A percentile compares a stretch with the other conserved stretches of the same genome.
Evolutionary conservation across 2,113 vertebrate genomes (phyloP).

Genomic region (Alligator sinensis): DNA sequence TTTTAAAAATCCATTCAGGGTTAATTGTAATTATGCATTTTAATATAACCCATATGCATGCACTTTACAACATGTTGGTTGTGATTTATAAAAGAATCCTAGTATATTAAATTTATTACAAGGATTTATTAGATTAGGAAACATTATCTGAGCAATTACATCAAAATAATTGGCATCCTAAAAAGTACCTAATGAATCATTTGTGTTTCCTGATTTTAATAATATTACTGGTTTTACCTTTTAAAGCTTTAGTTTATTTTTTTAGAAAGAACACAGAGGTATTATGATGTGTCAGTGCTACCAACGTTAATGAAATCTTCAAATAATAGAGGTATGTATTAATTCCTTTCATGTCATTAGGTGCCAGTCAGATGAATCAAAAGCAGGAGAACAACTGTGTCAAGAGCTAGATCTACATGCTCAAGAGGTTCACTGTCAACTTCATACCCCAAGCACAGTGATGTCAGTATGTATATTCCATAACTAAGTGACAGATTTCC

Average conservation of each 20-base stretch:
- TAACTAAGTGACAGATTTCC: neutral
- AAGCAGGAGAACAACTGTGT: neutral
- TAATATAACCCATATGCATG: neutral
- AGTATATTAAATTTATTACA: neutral
- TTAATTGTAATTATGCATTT: conserved; percentile 50
- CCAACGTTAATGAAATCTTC: conserved; percentile 2
- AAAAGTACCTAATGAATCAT: conserved; percentile 7
- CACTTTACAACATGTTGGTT: conserved; percentile 1
- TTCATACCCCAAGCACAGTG: neutral
- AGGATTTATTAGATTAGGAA: conserved; percentile 31
- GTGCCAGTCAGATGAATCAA: neutral
- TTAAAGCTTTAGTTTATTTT: neutral
- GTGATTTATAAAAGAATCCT: neutral
- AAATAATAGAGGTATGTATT: neutral
- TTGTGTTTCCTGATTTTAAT: conserved; percentile 19
- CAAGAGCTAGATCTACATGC: neutral
- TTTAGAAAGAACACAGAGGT: conserved; percentile 11
- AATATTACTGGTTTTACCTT: conserved; percentile 8
- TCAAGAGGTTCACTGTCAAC: neutral
- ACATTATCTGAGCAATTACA: neutral
- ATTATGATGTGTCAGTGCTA: conserved; percentile 14
- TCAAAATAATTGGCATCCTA: conserved; percentile 4
- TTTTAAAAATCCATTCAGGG: conserved; percentile 36
- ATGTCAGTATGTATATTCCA: neutral
- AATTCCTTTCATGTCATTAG: neutral